Evolutionary conservation across 2,888 invertebrate genomes (phyloP), one percentile per base, ranked within the genome.

Genomic region (Mimas tiliae): DNA sequence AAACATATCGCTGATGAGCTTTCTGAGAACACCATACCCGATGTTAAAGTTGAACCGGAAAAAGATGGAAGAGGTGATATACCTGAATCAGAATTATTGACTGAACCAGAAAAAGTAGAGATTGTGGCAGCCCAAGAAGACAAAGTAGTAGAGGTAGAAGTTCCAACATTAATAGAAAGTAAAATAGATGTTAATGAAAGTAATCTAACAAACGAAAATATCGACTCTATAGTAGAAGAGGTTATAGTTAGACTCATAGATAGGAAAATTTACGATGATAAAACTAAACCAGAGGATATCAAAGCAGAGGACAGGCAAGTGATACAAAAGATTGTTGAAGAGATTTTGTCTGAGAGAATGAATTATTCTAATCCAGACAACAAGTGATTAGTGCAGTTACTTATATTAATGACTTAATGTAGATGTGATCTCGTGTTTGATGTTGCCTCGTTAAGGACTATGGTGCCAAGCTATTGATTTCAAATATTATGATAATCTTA

Each of bases 231-330:
- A 68, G 93, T 94, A 0, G 94, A 94, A 78, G 93, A 94, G 74
- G 93, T 93, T 53, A 91, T 94, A 74, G 71, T 75, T 62, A 88
- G 92, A 72, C 82, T 93, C 58, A 86, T 93, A 76, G 92, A 93
- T 78, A 90, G 94, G 74, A 95, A 94, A 85, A 89, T 94, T 75
- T 94, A 93, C 72, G 94, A 94, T 67, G 93, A 91, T 68, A 94
- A 94, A 77, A 89, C 91, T 3, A 94, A 93, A 79, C 91, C 88
- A 27, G 93, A 94, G 78, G 91, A 93, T 74, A 88, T 91, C 19
- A 90, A 83, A 76, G 76, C 84, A 48, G 92, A 93, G 83, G 92
- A 94, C 67, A 87, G 93, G 74, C 81, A 82, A 69, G 82, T 90
- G 65, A 93, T 91, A 69, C 91, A 93, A 78, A 91, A 87, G 76